Evolutionary conservation across 2,113 vertebrate species (phyloP), one percentile per base, ranked within the genome.

Genomic region (Tamias sibiricus): DNA sequence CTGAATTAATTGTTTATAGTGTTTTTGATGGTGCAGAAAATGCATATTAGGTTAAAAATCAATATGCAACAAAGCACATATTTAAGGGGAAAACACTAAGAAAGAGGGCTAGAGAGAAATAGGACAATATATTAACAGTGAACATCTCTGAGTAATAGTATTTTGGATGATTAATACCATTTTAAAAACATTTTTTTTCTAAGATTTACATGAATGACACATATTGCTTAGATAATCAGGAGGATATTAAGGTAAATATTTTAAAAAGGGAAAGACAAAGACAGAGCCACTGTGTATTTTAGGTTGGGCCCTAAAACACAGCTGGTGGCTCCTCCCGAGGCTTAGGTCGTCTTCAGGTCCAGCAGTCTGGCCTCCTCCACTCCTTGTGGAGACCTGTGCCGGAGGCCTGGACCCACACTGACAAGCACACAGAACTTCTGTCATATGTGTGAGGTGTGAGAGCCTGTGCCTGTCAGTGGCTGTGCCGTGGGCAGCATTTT

Each of bases 1-100:
- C n/a, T 68, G 40, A 54, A 71, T 26, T 90, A 94, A 94, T 91
- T 81, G 8, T 88, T 94, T 87, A 74, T 30, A n/a, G 32, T 68
- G 13, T 91, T 81, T 93, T 81, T 59, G 91, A 76, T 42, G 47
- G 35, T 77, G n/a, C n/a, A 94, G 79, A 86, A 75, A 40, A 52
- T 37, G 74, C 13, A 28, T 72, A 26, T 94, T 66, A 47, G 32
- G 0, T 92, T 87, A 92, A 90, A 86, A 84, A 76, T 57, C 22
- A 47, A 24, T 54, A 64, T 47, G 40, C 2, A 37, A 35, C 13
- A 66, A 19, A 83, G 6, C 42, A 69, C 24, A 19, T 22, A 76
- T 2, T 10, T 64, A 57, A 92, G 64, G 22, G 64, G 17, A 66
- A 95, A 80, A 40, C 26, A 20, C 26, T 40, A 81, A 93, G 72